Base-by-base conservation (phyloP, 2,888 invertebrate genomes). In the Macropis europaea region DNA sequence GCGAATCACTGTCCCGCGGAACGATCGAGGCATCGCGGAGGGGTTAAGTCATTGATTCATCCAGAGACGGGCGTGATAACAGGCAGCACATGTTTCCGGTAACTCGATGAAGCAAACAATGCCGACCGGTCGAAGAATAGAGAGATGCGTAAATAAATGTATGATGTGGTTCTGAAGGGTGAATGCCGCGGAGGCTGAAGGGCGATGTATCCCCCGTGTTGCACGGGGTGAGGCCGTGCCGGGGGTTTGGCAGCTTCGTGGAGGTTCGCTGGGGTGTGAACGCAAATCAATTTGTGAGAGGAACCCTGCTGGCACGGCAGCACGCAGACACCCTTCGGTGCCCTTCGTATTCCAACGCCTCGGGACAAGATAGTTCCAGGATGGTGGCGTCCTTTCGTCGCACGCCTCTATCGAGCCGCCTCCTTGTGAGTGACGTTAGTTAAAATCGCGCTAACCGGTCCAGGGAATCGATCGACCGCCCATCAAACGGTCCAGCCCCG, bases 251-350 rank as follows among this genome's bases (percentile, higher is more conserved):
- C 66, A 81, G 81, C 81, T 78, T 73, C 82, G 82, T 42, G 84
- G 83, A 88, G 89, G 89, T 86, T 78, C 84, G 83, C 64, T 86
- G 83, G 89, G 89, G 90, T 89, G 90, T 90, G 89, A 90, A 90
- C 89, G 89, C 90, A 90, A 90, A 90, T 90, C 89, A 90, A 90
- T 90, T 90, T 90, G 88, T 85, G 79, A 86, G 85, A 84, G 86
- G 84, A 84, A 62, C 88, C 86, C 87, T 77, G 84, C 82, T 74
- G 84, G 69, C 70, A 78, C 67, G 76, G 77, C 83, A 76, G 81
- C 81, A 83, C 79, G 83, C 80, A 66, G 62, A 50, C 61, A 63
- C 57, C 56, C 56, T 67, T 75, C 75, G 61, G 47, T 76, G 73
- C 81, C 77, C 78, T 78, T 79, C 82, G 75, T 63, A 64, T 76